A percentile compares a stretch with the other conserved stretches of the same genome.
Evolutionary conservation across 2,797 vertebrate genomes (phyloP).

Genomic region (Melopsittacus undulatus): DNA sequence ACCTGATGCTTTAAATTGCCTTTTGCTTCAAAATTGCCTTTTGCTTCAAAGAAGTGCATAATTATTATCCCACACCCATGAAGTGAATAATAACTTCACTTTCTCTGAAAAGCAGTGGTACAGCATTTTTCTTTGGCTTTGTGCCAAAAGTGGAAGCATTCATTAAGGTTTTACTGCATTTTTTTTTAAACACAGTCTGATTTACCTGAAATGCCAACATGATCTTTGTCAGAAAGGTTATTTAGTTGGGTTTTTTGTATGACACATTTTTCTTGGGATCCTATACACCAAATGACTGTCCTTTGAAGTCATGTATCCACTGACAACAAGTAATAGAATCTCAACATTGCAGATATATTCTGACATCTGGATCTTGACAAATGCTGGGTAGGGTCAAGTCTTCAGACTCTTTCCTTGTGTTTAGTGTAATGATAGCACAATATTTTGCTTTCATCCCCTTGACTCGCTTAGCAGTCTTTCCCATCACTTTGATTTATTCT

Average conservation of each 20-base stretch:
- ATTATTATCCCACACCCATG: constrained; percentile 44
- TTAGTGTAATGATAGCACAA: not conserved
- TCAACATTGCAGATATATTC: not conserved
- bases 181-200: not conserved
- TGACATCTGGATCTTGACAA: not conserved
- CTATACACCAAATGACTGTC: not conserved
- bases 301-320: not conserved
- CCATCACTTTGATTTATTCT: not conserved
- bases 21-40: constrained; percentile 46
- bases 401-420: not conserved
- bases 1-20: constrained; percentile 19
- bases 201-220: not conserved
- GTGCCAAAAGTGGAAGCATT: not conserved
- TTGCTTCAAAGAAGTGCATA: constrained; percentile 10
- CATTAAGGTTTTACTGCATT: constrained; percentile 1
- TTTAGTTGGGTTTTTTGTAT: not conserved
- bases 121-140: constrained; percentile 40
- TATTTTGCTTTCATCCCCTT: not conserved
- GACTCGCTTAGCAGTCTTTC: not conserved
- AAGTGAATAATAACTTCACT: constrained; percentile 17
- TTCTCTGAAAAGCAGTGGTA: constrained; percentile 26
- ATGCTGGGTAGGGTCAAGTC: not conserved
- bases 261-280: not conserved
- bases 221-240: not conserved
- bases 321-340: not conserved